phyloP scores from a whole-genome alignment of 2,113 vertebrate genomes.

The Danionella cerebrum region DNA sequence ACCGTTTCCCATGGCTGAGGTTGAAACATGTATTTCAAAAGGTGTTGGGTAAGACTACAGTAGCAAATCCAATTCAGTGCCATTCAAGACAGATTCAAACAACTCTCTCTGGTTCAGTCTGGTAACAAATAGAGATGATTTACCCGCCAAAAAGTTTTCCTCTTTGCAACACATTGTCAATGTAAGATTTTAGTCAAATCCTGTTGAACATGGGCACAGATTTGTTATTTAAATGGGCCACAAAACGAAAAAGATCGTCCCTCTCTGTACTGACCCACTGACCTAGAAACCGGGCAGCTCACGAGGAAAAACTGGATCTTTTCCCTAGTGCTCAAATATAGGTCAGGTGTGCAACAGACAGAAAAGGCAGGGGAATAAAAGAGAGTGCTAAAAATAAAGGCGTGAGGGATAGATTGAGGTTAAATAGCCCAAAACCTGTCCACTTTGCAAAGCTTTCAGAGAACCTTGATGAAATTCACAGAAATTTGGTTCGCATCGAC shows the following conservation, averaged over 20 bases:
- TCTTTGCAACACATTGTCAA: too few relatives aligned
- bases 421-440: background rate
- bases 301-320: conserved; percentile 44
- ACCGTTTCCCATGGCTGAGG: too few relatives aligned
- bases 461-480: too few relatives aligned
- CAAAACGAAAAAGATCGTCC: conserved; percentile 33
- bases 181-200: too few relatives aligned
- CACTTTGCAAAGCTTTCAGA: too few relatives aligned
- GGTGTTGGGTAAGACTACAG: background rate
- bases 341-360: conserved; percentile 49
- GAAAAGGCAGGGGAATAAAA: conserved; percentile 16
- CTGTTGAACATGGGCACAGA: background rate
- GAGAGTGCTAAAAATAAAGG: conserved; percentile 35
- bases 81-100: conserved; percentile 18
- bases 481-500: too few relatives aligned
- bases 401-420: conserved; percentile 11
- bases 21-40: too few relatives aligned
- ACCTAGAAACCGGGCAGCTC: conserved; percentile 59
- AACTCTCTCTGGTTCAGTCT: background rate
- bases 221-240: background rate
- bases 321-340: conserved; percentile 47
- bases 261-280: conserved; percentile 55
- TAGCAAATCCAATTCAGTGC: background rate
- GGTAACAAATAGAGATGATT: background rate
- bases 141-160: background rate